Percentiles rank a stretch among this genome's conserved stretches.
These are phyloP conservation scores for Crematogaster levior DNA, from an alignment of 2,888 invertebrate genomes.

Conservation along the genomic window DNA sequence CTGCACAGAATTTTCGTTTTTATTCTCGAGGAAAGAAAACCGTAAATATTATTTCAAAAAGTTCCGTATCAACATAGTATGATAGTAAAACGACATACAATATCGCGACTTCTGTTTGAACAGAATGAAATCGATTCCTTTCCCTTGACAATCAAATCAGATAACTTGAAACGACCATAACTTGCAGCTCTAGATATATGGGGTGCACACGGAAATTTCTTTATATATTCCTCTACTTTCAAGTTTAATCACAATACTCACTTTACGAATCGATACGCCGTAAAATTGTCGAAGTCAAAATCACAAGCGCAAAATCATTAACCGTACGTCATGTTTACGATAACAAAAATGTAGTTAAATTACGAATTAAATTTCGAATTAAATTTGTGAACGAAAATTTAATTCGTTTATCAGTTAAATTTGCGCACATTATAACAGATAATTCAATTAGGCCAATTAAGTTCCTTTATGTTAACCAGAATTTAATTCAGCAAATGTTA, in stretches of 20 bases:
- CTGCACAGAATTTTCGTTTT: constrained; percentile 1
- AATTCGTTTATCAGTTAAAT: constrained; percentile 16
- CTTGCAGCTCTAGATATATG: constrained; percentile 42
- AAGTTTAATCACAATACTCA: constrained; percentile 56
- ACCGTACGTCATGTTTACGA: constrained; percentile 16
- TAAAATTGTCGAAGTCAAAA: constrained; percentile 56
- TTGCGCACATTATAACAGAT: background rate
- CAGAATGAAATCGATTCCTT: constrained; percentile 21
- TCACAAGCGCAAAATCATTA: constrained; percentile 58
- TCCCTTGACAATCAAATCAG: constrained; percentile 11
- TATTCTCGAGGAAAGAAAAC: background rate
- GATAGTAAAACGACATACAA: background rate
- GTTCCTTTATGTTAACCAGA: background rate
- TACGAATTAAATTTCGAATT: background rate
- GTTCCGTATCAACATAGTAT: background rate
- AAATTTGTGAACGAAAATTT: background rate
- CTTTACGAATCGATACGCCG: constrained; percentile 50
- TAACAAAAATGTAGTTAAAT: constrained; percentile 18
- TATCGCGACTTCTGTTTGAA: constrained; percentile 19
- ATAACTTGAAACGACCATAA: constrained; percentile 37
- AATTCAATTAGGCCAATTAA: constrained; percentile 7
- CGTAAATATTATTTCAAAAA: background rate
- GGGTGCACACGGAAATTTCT: constrained; percentile 39
- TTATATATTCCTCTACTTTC: constrained; percentile 35
- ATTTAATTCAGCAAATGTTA: background rate